Evolutionary conservation across 2,113 vertebrate species (phyloP).

Genomic region (Solea solea): DNA sequence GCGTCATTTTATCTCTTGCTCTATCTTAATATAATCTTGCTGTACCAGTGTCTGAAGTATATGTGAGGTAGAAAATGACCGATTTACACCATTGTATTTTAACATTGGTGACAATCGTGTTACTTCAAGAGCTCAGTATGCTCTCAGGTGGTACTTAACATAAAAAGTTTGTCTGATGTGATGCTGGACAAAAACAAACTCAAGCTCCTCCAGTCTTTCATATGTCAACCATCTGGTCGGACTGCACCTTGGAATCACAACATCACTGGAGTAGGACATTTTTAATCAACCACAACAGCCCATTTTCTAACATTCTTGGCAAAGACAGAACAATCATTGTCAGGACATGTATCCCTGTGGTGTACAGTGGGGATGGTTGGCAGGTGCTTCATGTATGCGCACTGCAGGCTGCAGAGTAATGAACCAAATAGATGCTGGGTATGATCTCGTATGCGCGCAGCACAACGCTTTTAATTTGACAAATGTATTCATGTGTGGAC

Average conservation of each 20-base stretch:
- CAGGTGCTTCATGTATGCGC: slow-evolving; percentile 10
- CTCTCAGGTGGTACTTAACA: too few species aligned
- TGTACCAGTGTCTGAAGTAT: too few species aligned
- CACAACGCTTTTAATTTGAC: background rate
- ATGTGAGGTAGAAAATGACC: too few species aligned
- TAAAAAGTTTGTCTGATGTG: too few species aligned
- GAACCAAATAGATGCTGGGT: slow-evolving; percentile 7
- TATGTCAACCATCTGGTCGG: slow-evolving; percentile 15
- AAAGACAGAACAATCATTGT: slow-evolving; percentile 50
- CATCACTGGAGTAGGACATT: slow-evolving; percentile 7
- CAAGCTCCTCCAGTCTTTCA: slow-evolving; percentile 1
- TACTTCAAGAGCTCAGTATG: too few species aligned
- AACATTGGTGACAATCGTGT: too few species aligned
- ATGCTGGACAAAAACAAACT: slow-evolving; percentile 24
- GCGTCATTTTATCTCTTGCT: too few species aligned
- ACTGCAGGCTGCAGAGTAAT: background rate
- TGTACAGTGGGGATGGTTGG: slow-evolving; percentile 8
- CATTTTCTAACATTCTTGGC: slow-evolving; percentile 37
- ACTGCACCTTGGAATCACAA: slow-evolving; percentile 14
- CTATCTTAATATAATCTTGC: too few species aligned
- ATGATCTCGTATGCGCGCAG: background rate
- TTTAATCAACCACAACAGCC: slow-evolving; percentile 16
- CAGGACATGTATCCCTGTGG: slow-evolving; percentile 21
- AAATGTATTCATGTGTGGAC: background rate
- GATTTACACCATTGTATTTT: too few species aligned